A percentile compares a stretch with the other conserved stretches of the same genome.
Evolutionary conservation across 2,113 vertebrate species (phyloP).

Genomic region (Thamnophis sirtalis): DNA sequence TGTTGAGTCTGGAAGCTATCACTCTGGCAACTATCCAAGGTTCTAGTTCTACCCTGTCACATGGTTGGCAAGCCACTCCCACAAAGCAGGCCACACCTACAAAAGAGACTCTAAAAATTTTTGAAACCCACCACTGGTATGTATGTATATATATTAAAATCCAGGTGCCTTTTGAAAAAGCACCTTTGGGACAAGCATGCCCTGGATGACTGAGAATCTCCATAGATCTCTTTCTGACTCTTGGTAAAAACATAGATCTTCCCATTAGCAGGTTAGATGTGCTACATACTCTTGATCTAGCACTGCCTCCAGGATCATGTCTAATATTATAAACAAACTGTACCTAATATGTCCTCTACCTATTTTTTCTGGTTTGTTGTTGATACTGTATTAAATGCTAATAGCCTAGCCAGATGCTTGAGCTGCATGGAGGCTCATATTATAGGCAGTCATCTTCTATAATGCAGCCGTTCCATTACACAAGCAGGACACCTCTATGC

Average conservation of each 20-base stretch:
- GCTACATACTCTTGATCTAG: background rate
- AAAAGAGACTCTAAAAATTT: too few relatives aligned
- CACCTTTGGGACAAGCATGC: too few relatives aligned
- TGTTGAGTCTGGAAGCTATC: too few relatives aligned
- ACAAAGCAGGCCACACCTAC: too few relatives aligned
- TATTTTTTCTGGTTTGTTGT: background rate
- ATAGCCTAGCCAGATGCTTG: background rate
- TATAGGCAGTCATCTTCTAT: background rate
- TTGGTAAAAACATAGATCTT: background rate
- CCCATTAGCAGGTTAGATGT: background rate
- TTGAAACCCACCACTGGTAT: too few relatives aligned
- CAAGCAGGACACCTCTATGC: background rate
- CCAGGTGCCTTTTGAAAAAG: too few relatives aligned
- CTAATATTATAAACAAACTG: background rate
- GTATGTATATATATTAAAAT: too few relatives aligned
- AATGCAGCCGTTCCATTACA: background rate
- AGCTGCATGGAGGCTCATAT: background rate
- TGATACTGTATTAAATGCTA: background rate
- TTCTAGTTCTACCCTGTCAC: too few relatives aligned
- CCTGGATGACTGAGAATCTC: too few relatives aligned
- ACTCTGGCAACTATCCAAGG: too few relatives aligned
- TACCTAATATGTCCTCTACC: background rate
- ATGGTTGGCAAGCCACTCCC: too few relatives aligned
- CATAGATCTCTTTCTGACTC: background rate
- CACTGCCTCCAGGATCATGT: background rate